Evolutionary conservation across 2,888 invertebrate genomes (phyloP).

Genomic region (Platerodrilus igneus): DNA sequence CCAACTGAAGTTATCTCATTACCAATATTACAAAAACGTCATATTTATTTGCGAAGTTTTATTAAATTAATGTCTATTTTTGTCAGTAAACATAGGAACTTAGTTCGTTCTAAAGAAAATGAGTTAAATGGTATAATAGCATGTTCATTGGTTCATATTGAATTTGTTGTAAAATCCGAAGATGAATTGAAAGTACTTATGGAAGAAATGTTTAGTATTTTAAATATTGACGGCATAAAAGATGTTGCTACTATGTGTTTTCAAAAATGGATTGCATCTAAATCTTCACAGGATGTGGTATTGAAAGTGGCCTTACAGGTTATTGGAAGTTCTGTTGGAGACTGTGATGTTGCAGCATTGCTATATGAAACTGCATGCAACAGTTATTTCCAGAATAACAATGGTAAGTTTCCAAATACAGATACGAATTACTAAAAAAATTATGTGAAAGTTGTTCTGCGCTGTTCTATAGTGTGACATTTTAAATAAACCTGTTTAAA

Average conservation of each 20-base stretch:
- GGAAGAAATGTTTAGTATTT: conserved; percentile 48
- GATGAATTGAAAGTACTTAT: conserved; percentile 52
- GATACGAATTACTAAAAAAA: no score
- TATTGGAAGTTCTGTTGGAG: conserved; percentile 47
- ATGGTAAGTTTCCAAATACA: conserved; percentile 45
- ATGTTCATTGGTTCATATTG: conserved; percentile 53
- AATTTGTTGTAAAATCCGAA: conserved; percentile 46
- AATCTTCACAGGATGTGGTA: conserved; percentile 49
- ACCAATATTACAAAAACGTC: conserved; percentile 50
- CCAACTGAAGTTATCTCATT: conserved; percentile 46
- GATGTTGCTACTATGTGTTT: conserved; percentile 40
- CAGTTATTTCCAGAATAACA: conserved; percentile 54
- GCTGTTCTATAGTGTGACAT: no score
- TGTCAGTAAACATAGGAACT: conserved; percentile 52
- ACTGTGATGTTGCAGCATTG: conserved; percentile 49
- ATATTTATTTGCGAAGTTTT: conserved; percentile 57
- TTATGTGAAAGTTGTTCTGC: no score
- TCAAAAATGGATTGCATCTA: conserved; percentile 49
- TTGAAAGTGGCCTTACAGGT: conserved; percentile 50
- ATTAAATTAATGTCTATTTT: conserved; percentile 57
- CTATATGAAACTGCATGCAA: conserved; percentile 53
- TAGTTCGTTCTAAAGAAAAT: conserved; percentile 49
- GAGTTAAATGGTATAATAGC: conserved; percentile 50
- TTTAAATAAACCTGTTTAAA: no score
- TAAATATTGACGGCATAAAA: conserved; percentile 42